Evolutionary conservation across 2,797 vertebrate genomes (phyloP).

Genomic region (Scleropages formosus): DNA sequence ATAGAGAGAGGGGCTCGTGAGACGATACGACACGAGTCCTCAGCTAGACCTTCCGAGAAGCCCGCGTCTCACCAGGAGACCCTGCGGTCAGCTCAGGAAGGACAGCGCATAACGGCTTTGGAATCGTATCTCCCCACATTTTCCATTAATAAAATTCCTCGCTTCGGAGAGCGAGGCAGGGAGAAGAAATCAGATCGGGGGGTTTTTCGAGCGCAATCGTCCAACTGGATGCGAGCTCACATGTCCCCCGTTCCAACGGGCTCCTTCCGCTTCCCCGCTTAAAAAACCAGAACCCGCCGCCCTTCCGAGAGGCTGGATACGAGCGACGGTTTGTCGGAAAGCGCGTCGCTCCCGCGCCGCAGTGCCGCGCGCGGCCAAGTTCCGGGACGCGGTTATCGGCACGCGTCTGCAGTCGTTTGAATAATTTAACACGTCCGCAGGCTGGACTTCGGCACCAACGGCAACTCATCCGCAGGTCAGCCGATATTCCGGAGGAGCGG

Average conservation of each 20-base stretch:
- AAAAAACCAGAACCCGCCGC: constrained; percentile 37
- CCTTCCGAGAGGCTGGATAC: not conserved
- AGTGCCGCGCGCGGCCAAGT: no score
- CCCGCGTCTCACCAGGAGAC: constrained; percentile 48
- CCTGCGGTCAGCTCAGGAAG: constrained; percentile 56
- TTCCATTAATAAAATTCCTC: constrained; percentile 70
- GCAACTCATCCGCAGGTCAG: not conserved
- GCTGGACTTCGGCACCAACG: not conserved
- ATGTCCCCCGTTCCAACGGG: constrained; percentile 48
- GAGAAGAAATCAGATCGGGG: constrained; percentile 59
- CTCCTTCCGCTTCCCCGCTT: constrained; percentile 52
- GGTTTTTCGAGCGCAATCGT: constrained; percentile 17
- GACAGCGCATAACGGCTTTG: constrained; percentile 53
- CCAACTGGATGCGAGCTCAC: constrained; percentile 51
- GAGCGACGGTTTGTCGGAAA: no score
- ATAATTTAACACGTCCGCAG: not conserved
- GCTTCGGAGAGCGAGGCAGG: constrained; percentile 57
- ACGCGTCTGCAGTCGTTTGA: no score
- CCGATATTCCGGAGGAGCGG: not conserved
- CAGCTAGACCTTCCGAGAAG: not conserved
- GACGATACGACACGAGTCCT: not conserved
- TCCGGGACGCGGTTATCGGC: no score
- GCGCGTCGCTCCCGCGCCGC: not conserved
- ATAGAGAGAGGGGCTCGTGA: no score
- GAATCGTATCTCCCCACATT: constrained; percentile 59